These are phyloP conservation scores for Mobula birostris DNA, from an alignment of 2,113 vertebrate species.

Conservation along the genomic window DNA sequence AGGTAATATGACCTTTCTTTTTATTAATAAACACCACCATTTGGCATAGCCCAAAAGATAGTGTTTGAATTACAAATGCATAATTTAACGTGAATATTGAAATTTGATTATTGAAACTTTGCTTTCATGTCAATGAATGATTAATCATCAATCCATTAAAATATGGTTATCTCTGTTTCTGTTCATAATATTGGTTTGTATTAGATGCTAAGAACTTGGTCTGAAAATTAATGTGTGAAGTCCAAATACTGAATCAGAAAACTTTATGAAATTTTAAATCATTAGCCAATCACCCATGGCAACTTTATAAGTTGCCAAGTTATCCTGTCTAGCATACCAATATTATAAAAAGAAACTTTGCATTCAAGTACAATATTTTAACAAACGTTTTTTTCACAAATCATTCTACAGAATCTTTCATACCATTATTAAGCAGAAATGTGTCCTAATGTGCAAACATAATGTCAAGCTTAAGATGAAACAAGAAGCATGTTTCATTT, in stretches of 20 bases:
- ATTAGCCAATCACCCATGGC: neutral
- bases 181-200: neutral
- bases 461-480: neutral
- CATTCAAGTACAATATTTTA: neutral
- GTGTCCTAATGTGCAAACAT: neutral
- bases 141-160: neutral
- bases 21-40: neutral
- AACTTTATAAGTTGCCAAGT: neutral
- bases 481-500: neutral
- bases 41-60: neutral
- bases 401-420: neutral
- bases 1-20: slow-evolving; percentile 52
- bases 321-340: neutral
- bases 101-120: slow-evolving; percentile 3
- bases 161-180: neutral
- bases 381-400: neutral
- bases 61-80: neutral
- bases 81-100: neutral
- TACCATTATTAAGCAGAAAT: neutral
- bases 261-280: neutral
- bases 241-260: neutral
- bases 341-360: neutral
- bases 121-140: neutral
- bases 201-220: neutral
- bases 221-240: neutral